A percentile compares a stretch with the other conserved stretches of the same genome.
These are phyloP conservation scores for Leucophenga maculata DNA, from an alignment of 2,888 invertebrate species.

Conservation along the genomic window DNA sequence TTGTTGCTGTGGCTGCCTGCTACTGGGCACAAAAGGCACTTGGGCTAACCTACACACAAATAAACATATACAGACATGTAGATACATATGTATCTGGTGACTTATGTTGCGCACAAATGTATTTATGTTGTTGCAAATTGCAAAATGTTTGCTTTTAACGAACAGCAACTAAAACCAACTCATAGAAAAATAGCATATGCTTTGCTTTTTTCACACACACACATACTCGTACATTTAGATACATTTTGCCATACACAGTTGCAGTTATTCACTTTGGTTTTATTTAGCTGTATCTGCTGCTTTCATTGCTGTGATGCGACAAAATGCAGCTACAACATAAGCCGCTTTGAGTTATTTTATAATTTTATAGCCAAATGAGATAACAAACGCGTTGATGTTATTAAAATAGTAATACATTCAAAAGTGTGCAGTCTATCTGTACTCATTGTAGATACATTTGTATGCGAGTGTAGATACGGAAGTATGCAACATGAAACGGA, in stretches of 20 bases:
- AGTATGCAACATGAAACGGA: too few species aligned
- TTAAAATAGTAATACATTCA: slow-evolving; percentile 14
- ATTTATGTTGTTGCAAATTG: slow-evolving; percentile 57
- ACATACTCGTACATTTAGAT: neutral
- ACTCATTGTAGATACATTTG: too few species aligned
- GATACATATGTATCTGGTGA: slow-evolving; percentile 36
- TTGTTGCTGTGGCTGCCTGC: slow-evolving; percentile 24
- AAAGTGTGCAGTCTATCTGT: neutral
- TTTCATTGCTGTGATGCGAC: slow-evolving; percentile 20
- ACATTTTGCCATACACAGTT: neutral
- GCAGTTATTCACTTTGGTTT: slow-evolving; percentile 6
- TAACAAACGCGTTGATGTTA: slow-evolving; percentile 22
- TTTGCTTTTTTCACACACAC: slow-evolving; percentile 13
- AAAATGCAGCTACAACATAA: slow-evolving; percentile 9
- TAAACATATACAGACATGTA: neutral
- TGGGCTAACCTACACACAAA: slow-evolving; percentile 22
- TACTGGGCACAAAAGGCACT: slow-evolving; percentile 23
- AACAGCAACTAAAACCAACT: slow-evolving; percentile 46
- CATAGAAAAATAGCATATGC: slow-evolving; percentile 11
- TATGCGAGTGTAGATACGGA: too few species aligned
- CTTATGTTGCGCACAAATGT: slow-evolving; percentile 47
- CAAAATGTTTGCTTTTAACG: slow-evolving; percentile 57
- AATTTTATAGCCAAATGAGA: slow-evolving; percentile 24
- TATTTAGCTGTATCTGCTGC: slow-evolving; percentile 15
- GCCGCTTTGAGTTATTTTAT: slow-evolving; percentile 21